phyloP scores from a whole-genome alignment of 2,113 vertebrate genomes.

The Eulacestoma nigropectus region DNA sequence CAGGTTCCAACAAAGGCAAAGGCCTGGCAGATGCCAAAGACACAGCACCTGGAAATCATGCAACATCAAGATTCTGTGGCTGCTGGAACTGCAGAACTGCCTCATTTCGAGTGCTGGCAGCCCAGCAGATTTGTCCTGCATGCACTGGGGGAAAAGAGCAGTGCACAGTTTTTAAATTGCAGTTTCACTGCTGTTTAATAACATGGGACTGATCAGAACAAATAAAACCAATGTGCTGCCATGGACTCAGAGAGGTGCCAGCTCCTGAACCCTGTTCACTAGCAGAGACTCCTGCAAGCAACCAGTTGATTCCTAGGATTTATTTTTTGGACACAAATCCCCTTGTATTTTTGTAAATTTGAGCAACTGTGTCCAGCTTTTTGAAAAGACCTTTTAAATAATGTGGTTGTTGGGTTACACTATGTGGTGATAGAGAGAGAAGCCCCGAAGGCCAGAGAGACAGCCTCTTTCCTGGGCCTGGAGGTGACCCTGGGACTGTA shows the following conservation, averaged over 20 bases:
- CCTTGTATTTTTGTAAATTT: background rate
- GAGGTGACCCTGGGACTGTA: too few relatives aligned
- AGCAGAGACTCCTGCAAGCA: background rate
- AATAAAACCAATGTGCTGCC: rapidly evolving
- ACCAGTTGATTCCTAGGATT: background rate
- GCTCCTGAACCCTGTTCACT: background rate
- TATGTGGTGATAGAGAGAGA: too few relatives aligned
- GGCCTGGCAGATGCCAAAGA: background rate
- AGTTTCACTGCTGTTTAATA: background rate
- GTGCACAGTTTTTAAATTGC: background rate
- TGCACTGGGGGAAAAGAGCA: background rate
- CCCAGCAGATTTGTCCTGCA: background rate
- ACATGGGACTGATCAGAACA: background rate
- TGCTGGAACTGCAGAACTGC: background rate
- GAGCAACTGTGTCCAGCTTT: background rate
- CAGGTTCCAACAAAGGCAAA: background rate
- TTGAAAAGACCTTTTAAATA: background rate
- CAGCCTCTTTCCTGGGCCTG: too few relatives aligned
- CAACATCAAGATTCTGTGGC: background rate
- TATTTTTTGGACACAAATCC: background rate
- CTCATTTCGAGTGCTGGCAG: background rate
- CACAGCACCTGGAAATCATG: background rate
- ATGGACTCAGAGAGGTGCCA: background rate
- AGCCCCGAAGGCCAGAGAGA: too few relatives aligned
- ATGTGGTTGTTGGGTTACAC: too few relatives aligned